Evolutionary conservation across 2,888 invertebrate genomes (phyloP).

Genomic region (Allacma fusca): DNA sequence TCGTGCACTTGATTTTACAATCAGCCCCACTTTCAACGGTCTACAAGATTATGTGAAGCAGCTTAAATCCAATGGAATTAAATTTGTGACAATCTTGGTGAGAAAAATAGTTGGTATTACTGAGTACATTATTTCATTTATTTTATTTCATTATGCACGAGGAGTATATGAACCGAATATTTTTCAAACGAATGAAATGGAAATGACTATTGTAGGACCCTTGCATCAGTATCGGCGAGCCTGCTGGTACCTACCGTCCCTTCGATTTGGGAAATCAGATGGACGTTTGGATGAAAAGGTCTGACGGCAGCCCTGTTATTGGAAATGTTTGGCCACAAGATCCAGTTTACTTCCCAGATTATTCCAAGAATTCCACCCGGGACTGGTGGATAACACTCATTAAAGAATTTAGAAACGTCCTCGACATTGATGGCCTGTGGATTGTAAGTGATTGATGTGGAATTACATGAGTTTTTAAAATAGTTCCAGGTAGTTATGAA

Average conservation of each 20-base stretch:
- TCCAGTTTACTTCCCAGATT: slow-evolving; percentile 59
- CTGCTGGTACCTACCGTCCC: slow-evolving; percentile 60
- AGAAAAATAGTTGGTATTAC: too few relatives aligned
- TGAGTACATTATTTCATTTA: too few relatives aligned
- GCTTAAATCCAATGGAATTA: slow-evolving; percentile 69
- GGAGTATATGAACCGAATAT: too few relatives aligned
- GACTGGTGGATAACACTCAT: slow-evolving; percentile 58
- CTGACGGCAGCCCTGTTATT: slow-evolving; percentile 50
- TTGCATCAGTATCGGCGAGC: slow-evolving; percentile 63
- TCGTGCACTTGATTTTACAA: slow-evolving; percentile 79
- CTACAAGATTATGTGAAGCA: slow-evolving; percentile 74
- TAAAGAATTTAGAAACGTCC: slow-evolving; percentile 51
- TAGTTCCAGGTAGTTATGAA: too few relatives aligned
- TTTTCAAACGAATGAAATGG: too few relatives aligned
- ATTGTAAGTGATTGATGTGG: slow-evolving; percentile 58
- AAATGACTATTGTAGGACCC: slow-evolving; percentile 48
- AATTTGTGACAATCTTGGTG: slow-evolving; percentile 51
- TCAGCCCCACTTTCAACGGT: slow-evolving; percentile 71
- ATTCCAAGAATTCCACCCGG: slow-evolving; percentile 50
- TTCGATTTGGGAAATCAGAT: slow-evolving; percentile 57
- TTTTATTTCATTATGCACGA: too few relatives aligned
- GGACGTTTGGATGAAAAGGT: slow-evolving; percentile 59
- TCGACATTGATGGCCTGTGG: slow-evolving; percentile 60
- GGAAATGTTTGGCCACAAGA: slow-evolving; percentile 56
- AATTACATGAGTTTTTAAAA: too few relatives aligned